Evolutionary conservation across 2,888 invertebrate species (phyloP).

Genomic region (Ceraclea dissimilis): DNA sequence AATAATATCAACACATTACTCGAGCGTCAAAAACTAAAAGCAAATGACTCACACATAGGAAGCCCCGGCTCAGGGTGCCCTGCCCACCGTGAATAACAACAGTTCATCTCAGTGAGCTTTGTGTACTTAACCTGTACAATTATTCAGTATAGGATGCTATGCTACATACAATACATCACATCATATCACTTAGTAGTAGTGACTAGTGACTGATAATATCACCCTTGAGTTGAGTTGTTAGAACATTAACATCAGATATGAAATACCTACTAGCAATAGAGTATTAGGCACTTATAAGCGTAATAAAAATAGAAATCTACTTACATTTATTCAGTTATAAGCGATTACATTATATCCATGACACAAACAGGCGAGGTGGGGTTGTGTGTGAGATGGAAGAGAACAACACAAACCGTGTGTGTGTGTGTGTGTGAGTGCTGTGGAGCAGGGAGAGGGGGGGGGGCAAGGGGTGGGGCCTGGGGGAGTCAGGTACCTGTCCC

Average conservation of each 20-base stretch:
- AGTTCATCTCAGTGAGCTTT: too few relatives aligned
- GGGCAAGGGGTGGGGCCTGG: constrained; percentile 26
- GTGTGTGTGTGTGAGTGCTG: neutral
- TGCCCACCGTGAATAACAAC: too few relatives aligned
- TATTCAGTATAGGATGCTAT: too few relatives aligned
- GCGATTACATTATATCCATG: constrained; percentile 1
- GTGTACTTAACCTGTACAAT: too few relatives aligned
- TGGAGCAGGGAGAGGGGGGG: constrained; percentile 30
- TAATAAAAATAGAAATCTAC: neutral
- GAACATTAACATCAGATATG: too few relatives aligned
- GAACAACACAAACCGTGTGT: constrained; percentile 1
- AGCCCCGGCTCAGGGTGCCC: too few relatives aligned
- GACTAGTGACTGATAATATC: too few relatives aligned
- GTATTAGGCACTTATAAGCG: neutral
- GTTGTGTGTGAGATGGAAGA: neutral
- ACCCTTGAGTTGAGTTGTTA: too few relatives aligned
- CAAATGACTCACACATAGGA: neutral
- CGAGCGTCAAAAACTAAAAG: neutral
- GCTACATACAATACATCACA: too few relatives aligned
- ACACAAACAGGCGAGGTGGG: neutral
- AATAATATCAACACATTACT: neutral
- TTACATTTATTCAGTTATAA: neutral
- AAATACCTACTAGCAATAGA: too few relatives aligned
- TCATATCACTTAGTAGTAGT: too few relatives aligned
- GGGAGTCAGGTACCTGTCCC: constrained; percentile 71